Base-by-base conservation (phyloP, 2,888 invertebrate species). In the Andrena dorsata region DNA sequence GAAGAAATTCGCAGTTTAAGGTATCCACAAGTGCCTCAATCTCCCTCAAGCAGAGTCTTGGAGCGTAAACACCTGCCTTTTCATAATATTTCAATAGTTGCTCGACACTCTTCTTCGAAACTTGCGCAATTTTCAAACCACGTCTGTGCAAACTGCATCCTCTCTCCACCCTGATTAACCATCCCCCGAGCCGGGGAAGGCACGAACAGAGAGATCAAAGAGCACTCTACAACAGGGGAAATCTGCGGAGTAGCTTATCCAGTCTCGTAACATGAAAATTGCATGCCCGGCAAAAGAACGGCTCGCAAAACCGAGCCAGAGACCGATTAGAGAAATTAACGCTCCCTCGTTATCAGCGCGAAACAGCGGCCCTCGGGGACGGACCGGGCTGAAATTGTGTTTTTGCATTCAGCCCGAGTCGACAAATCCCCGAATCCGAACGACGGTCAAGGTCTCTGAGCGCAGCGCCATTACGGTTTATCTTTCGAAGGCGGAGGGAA, bases 281-380 rank as follows among this genome's bases (percentile, higher is more conserved):
- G 79, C 78, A 81, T 73, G 78, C 61, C 65, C 16, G 68, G 60
- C 20, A 65, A 73, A 56, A 53, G 78, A 68, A 66, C 65, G 58
- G 47, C 64, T 66, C 61, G 78, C 66, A 65, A 78, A 72, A 76
- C 56, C 71, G 77, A 60, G 74, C 51, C 60, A 35, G 53, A 60
- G 56, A 75, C 80, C 86, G 86, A 86, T 85, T 85, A 85, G 75
- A 82, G 87, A 82, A 87, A 87, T 87, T 87, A 86, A 87, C 85
- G 87, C 70, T 49, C 51, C 71, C 68, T 70, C 77, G 87, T 87
- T 87, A 87, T 87, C 87, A 80, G 69, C 74, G 53, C 23, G 60
- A 78, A 77, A 75, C 80, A 84, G 63, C 28, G 66, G 58, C 60
- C 65, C 53, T 28, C 47, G 30, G 51, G 30, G 32, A 30, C 8